phyloP scores from a whole-genome alignment of 2,888 invertebrate species.

The Bombyx huttoni region DNA sequence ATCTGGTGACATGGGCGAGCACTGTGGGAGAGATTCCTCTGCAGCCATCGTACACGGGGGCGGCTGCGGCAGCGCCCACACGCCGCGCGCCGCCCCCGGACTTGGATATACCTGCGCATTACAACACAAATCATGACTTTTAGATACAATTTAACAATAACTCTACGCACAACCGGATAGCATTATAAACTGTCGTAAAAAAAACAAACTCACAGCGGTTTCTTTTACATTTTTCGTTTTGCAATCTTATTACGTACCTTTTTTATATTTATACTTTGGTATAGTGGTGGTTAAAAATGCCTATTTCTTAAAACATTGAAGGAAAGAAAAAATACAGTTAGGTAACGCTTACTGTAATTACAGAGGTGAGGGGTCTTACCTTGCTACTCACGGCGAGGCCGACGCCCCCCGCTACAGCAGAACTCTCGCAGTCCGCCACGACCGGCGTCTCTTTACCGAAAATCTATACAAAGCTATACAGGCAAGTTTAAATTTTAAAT shows the following conservation, averaged over 20 bases:
- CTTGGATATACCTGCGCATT: slow-evolving; percentile 80
- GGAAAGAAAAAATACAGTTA: not conserved
- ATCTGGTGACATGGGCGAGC: slow-evolving; percentile 60
- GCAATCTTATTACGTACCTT: too few relatives aligned
- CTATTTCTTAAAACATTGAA: too few relatives aligned
- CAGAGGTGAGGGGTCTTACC: slow-evolving; percentile 23
- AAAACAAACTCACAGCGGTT: too few relatives aligned
- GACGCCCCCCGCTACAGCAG: slow-evolving; percentile 57
- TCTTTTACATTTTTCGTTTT: too few relatives aligned
- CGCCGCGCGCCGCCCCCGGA: slow-evolving; percentile 91
- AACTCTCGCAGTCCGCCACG: slow-evolving; percentile 59
- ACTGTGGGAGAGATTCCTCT: slow-evolving; percentile 70
- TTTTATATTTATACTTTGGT: too few relatives aligned
- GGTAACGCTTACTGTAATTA: not conserved
- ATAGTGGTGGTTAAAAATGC: too few relatives aligned
- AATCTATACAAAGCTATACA: slow-evolving; percentile 18
- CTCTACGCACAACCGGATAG: not conserved
- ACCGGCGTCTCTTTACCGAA: slow-evolving; percentile 29
- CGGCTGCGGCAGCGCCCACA: slow-evolving; percentile 88
- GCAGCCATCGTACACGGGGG: slow-evolving; percentile 85
- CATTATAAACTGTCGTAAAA: not conserved
- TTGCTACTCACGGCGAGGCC: slow-evolving; percentile 70
- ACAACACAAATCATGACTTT: not conserved
- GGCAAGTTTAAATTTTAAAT: not conserved
- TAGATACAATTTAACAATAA: not conserved